Conservation (phyloP, 2,888 invertebrate genomes). For the Caenorhabditis afra region DNA sequence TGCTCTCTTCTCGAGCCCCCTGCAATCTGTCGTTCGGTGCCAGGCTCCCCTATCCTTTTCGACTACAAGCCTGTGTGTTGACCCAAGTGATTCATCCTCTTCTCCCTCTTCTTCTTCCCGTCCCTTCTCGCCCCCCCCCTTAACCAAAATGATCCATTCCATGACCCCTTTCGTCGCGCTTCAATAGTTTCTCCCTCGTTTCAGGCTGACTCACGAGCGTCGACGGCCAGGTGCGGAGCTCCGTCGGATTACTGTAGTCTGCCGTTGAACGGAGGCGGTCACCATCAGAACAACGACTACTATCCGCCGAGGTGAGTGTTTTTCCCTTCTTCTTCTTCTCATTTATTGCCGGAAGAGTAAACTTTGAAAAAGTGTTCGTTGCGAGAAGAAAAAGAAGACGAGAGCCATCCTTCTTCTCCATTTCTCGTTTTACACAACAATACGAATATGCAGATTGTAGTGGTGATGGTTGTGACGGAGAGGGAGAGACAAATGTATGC, state of each 20-base stretch:
- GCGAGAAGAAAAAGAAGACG: background rate
- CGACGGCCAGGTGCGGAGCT: constrained; percentile 54
- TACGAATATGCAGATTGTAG: constrained; percentile 33
- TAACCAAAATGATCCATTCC: background rate
- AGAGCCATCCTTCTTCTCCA: background rate
- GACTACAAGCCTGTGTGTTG: constrained; percentile 3
- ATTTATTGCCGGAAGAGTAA: no score
- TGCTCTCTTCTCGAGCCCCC: no score
- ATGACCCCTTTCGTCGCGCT: no score
- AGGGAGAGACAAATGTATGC: constrained; percentile 25
- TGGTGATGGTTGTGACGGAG: constrained; percentile 17
- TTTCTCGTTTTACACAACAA: constrained; percentile 42
- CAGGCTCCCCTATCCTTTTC: background rate
- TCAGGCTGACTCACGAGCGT: constrained; percentile 56
- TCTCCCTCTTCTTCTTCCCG: background rate
- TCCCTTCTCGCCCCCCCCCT: background rate
- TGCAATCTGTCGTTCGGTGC: no score
- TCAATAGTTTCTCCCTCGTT: constrained; percentile 1
- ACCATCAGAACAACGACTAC: constrained; percentile 40
- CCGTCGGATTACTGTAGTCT: constrained; percentile 60
- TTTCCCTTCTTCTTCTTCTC: no score
- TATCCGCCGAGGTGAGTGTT: constrained; percentile 57
- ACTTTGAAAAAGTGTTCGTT: no score
- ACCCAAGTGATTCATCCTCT: constrained; percentile 28
- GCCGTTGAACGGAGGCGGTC: constrained; percentile 43